Conservation (phyloP, 2,113 vertebrate genomes). For the Anser brachyrhynchus region DNA sequence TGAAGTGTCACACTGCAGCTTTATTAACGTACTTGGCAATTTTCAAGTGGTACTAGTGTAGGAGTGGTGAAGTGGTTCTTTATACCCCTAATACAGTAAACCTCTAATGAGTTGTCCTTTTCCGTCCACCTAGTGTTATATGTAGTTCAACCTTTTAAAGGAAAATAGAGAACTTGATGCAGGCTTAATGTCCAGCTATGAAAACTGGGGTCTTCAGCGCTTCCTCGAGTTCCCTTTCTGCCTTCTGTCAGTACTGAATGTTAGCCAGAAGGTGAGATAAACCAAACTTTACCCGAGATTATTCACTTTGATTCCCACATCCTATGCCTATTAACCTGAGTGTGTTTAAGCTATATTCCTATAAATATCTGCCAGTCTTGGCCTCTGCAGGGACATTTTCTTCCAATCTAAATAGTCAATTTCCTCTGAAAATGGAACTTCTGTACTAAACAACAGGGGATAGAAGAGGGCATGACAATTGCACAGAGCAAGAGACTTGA, state of each 20-base stretch:
- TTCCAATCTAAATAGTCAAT: conserved; percentile 47
- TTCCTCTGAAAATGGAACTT: conserved; percentile 35
- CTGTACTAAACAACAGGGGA: conserved; percentile 35
- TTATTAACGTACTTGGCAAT: conserved; percentile 26
- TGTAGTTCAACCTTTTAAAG: not conserved
- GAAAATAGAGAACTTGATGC: not conserved
- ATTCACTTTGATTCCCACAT: not conserved
- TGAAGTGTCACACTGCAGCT: not conserved
- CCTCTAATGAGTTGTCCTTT: not conserved
- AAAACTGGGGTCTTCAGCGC: not conserved
- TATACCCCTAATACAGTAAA: not conserved
- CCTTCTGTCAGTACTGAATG: not conserved
- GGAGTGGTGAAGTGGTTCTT: not conserved
- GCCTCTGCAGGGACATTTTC: not conserved
- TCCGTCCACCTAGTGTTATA: fast-evolving
- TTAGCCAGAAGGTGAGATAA: not conserved
- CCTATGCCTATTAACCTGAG: not conserved
- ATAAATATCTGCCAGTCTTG: not conserved
- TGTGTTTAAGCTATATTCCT: not conserved
- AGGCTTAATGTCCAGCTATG: not conserved
- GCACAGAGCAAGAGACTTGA: conserved; percentile 6
- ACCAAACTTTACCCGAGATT: not conserved
- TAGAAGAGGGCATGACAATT: conserved; percentile 18
- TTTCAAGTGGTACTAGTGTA: conserved; percentile 7
- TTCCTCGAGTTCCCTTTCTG: not conserved